Percentiles rank a stretch among this genome's conserved stretches.
Conservation (phyloP, 2,888 invertebrate genomes). For the Aelia acuminata region DNA sequence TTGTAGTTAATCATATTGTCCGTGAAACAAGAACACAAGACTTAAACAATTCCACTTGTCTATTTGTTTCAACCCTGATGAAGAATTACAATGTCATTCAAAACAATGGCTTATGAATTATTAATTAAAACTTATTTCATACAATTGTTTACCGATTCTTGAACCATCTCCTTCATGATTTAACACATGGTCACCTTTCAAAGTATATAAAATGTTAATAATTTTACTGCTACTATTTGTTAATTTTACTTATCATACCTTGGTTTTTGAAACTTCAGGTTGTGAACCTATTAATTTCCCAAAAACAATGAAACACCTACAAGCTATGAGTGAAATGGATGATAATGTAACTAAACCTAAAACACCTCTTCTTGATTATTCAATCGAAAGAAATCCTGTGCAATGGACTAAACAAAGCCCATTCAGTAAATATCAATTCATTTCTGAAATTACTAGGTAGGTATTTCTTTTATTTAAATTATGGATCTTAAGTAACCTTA, state of each 20-base stretch:
- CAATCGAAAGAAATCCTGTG: constrained; percentile 80
- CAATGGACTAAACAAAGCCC: constrained; percentile 80
- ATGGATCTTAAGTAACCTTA: not conserved
- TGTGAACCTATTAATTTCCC: constrained; percentile 84
- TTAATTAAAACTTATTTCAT: too few relatives aligned
- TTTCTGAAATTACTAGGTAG: constrained; percentile 83
- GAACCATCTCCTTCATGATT: too few relatives aligned
- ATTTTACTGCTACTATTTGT: not conserved
- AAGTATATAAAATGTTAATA: too few relatives aligned
- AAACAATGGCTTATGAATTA: too few relatives aligned
- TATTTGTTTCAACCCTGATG: too few relatives aligned
- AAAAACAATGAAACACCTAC: constrained; percentile 86
- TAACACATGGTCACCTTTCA: too few relatives aligned
- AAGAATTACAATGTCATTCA: too few relatives aligned
- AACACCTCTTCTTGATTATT: constrained; percentile 80
- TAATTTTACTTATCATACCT: not conserved
- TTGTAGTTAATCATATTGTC: too few relatives aligned
- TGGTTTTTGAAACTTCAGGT: constrained; percentile 65
- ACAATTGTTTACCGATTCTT: too few relatives aligned
- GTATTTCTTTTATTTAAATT: not conserved
- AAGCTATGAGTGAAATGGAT: constrained; percentile 82
- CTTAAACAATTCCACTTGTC: too few relatives aligned
- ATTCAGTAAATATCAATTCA: constrained; percentile 85
- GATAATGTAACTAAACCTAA: constrained; percentile 76
- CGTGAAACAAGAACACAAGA: too few relatives aligned